Percentiles rank a stretch among this genome's conserved stretches.
Evolutionary conservation across 2,888 invertebrate genomes (phyloP).

Genomic region (Ophioninae sp.): DNA sequence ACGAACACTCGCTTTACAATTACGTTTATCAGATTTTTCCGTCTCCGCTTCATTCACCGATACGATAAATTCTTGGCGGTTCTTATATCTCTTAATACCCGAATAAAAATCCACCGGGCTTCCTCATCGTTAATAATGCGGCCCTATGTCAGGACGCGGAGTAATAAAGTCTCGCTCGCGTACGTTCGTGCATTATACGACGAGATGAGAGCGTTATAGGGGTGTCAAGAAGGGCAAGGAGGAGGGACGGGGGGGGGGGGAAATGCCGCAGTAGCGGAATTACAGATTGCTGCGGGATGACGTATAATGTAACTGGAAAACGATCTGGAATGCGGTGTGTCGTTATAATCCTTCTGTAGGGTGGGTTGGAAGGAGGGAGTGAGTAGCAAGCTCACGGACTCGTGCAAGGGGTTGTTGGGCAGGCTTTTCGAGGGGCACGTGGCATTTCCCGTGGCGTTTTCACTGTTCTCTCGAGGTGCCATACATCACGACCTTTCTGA

Average conservation of each 20-base stretch:
- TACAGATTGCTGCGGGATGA: slow-evolving; percentile 27
- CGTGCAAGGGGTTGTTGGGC: slow-evolving; percentile 3
- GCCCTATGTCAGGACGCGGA: not conserved
- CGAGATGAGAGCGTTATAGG: no score
- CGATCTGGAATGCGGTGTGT: slow-evolving; percentile 58
- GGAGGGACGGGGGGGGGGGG: not conserved
- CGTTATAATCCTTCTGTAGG: slow-evolving; percentile 48
- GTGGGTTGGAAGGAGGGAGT: slow-evolving; percentile 1
- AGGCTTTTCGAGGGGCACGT: slow-evolving; percentile 68
- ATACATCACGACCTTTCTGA: slow-evolving; percentile 76
- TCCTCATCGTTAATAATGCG: not conserved
- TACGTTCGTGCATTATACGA: not conserved
- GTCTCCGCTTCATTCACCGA: not conserved
- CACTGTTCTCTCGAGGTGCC: slow-evolving; percentile 65
- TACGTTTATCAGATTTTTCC: not conserved
- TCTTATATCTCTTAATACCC: not conserved
- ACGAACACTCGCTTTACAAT: no score
- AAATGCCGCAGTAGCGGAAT: slow-evolving; percentile 13
- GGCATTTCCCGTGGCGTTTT: slow-evolving; percentile 73
- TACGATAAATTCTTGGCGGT: not conserved
- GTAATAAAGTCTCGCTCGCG: not conserved
- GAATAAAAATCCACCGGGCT: not conserved
- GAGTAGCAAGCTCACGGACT: slow-evolving; percentile 28
- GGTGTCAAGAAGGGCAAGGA: not conserved
- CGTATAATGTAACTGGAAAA: slow-evolving; percentile 55